Evolutionary conservation across 2,797 vertebrate genomes (phyloP).

Genomic region (Erethizon dorsatum): DNA sequence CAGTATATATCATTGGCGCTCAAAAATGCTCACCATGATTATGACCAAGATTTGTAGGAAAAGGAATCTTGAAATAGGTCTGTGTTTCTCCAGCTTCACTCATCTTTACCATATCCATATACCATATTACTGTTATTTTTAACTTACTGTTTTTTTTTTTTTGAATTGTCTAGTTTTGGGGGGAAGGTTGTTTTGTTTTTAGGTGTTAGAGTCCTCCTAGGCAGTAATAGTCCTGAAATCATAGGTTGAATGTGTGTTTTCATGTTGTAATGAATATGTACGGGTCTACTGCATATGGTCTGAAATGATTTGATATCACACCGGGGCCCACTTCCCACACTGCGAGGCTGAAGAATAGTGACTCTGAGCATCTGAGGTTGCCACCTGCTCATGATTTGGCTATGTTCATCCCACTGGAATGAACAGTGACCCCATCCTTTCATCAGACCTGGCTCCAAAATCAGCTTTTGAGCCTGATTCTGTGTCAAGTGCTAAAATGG

Average conservation of each 20-base stretch:
- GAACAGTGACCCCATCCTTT: background rate
- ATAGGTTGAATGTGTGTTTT: background rate
- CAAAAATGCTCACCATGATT: background rate
- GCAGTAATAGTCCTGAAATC: background rate
- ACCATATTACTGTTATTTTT: background rate
- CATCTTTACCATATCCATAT: background rate
- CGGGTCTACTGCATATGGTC: background rate
- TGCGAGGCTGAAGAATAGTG: background rate
- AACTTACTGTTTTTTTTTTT: background rate
- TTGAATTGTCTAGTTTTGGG: background rate
- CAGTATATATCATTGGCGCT: background rate
- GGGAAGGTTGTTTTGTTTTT: background rate
- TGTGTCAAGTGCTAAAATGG: background rate
- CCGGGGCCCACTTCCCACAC: background rate
- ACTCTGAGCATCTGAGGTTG: background rate
- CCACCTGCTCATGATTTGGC: background rate
- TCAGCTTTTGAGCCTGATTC: background rate
- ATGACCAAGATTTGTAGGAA: background rate
- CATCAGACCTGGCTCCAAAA: background rate
- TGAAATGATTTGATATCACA: background rate
- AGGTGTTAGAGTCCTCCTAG: background rate
- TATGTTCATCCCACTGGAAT: background rate
- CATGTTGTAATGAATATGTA: background rate
- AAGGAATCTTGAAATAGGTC: background rate
- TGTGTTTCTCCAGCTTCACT: background rate